Conservation (phyloP, 2,888 invertebrate species). For the Nomada lathburiana region DNA sequence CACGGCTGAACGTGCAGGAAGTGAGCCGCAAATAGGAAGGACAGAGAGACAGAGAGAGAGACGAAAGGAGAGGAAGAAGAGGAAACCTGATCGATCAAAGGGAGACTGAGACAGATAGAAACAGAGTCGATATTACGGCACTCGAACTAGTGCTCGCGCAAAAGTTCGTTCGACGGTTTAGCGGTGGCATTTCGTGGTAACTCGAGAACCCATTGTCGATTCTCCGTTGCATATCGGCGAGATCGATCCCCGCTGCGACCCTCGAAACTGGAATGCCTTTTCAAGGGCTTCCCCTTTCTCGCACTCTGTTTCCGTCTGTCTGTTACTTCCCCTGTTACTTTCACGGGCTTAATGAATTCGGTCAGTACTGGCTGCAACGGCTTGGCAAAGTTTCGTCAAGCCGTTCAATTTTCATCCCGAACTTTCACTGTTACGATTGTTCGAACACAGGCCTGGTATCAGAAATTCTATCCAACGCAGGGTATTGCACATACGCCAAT, state of each 20-base stretch:
- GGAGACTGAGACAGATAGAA: conserved; percentile 27
- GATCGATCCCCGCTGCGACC: conserved; percentile 51
- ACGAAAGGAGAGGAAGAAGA: neutral
- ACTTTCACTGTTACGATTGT: neutral
- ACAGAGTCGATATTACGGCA: conserved; percentile 64
- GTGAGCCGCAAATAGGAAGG: conserved; percentile 49
- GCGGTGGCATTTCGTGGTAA: conserved; percentile 61
- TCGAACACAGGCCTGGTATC: neutral
- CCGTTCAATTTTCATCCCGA: conserved; percentile 25
- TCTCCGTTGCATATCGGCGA: conserved; percentile 51
- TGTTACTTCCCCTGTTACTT: conserved; percentile 25
- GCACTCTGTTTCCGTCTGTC: conserved; percentile 4
- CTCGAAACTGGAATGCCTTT: conserved; percentile 48
- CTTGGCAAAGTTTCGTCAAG: conserved; percentile 24
- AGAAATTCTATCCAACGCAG: neutral
- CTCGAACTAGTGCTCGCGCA: conserved; percentile 62
- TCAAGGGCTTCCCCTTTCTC: conserved; percentile 21
- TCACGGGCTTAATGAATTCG: conserved; percentile 29
- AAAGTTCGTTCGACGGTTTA: conserved; percentile 63
- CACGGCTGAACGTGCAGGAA: conserved; percentile 66
- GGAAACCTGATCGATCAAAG: neutral
- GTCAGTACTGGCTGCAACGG: conserved; percentile 17
- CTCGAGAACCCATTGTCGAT: conserved; percentile 56
- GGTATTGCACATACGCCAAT: neutral
- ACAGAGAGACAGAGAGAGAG: conserved; percentile 37